phyloP scores from a whole-genome alignment of 2,797 vertebrate species.

The Tarsius wallacei region DNA sequence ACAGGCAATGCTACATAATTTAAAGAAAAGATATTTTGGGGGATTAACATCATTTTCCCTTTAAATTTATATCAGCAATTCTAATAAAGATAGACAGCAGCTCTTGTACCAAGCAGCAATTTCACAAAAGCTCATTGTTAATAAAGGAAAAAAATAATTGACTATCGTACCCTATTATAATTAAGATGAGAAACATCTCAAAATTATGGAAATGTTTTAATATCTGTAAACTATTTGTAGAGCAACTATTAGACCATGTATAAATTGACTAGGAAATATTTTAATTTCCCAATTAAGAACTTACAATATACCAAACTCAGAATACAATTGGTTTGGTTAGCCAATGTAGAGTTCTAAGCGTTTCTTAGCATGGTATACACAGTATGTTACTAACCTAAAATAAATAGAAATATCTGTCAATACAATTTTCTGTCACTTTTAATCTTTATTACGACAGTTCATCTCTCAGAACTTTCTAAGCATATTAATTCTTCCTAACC shows the following conservation, averaged over 20 bases:
- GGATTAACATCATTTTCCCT: conserved; percentile 55
- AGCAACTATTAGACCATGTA: conserved; percentile 29
- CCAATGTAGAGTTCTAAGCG: neutral
- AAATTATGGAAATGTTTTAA: conserved; percentile 74
- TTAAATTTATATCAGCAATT: conserved; percentile 74
- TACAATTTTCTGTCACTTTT: conserved; percentile 32
- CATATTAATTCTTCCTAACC: neutral
- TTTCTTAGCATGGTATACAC: neutral
- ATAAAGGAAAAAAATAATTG: conserved; percentile 75
- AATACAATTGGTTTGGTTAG: conserved; percentile 32
- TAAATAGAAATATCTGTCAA: neutral
- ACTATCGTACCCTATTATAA: conserved; percentile 63
- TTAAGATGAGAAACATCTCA: conserved; percentile 74
- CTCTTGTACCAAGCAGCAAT: conserved; percentile 35
- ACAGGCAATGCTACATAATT: neutral
- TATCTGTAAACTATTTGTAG: conserved; percentile 49
- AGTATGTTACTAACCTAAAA: conserved; percentile 27
- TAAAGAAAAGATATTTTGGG: conserved; percentile 52
- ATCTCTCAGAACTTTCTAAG: conserved; percentile 52
- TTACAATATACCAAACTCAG: conserved; percentile 28
- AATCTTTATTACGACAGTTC: conserved; percentile 4
- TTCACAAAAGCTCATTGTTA: conserved; percentile 69
- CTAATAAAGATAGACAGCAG: conserved; percentile 65
- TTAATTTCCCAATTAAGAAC: conserved; percentile 53
- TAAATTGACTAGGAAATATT: conserved; percentile 35